These are phyloP conservation scores for Epinotia brunnichana DNA, from an alignment of 2,888 invertebrate species.

Conservation along the genomic window DNA sequence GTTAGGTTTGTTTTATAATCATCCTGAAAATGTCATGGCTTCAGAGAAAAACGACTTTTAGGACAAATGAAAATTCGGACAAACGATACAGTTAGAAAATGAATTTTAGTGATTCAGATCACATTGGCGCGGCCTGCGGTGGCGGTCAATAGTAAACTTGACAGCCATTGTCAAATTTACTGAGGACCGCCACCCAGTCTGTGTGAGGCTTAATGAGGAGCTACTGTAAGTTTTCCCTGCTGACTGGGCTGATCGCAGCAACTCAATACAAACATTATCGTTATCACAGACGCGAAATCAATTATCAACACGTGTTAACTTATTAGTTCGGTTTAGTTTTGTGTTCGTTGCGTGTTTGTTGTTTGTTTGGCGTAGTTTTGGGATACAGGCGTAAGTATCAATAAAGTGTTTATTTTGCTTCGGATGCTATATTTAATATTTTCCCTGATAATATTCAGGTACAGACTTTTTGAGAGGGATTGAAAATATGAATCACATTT, in stretches of 20 bases:
- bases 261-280: constrained; percentile 54
- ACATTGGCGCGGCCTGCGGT: no score
- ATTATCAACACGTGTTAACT: constrained; percentile 64
- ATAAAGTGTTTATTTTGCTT: constrained; percentile 31
- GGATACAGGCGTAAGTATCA: constrained; percentile 31
- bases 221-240: constrained; percentile 16
- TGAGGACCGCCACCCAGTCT: no score
- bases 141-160: no score
- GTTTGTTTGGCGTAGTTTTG: constrained; percentile 40
- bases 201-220: no score
- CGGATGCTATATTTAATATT: constrained; percentile 16
- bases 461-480: neutral
- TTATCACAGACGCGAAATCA: constrained; percentile 66
- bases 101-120: no score
- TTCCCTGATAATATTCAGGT: neutral
- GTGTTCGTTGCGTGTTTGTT: constrained; percentile 42
- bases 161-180: no score
- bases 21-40: no score
- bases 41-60: no score
- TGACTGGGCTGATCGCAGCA: constrained; percentile 28
- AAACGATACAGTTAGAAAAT: no score
- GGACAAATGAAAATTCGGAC: no score
- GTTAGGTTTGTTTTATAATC: no score
- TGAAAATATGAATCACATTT: neutral
- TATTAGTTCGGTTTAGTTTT: constrained; percentile 50